phyloP scores from a whole-genome alignment of 2,888 invertebrate genomes.

The Noctua pronuba region DNA sequence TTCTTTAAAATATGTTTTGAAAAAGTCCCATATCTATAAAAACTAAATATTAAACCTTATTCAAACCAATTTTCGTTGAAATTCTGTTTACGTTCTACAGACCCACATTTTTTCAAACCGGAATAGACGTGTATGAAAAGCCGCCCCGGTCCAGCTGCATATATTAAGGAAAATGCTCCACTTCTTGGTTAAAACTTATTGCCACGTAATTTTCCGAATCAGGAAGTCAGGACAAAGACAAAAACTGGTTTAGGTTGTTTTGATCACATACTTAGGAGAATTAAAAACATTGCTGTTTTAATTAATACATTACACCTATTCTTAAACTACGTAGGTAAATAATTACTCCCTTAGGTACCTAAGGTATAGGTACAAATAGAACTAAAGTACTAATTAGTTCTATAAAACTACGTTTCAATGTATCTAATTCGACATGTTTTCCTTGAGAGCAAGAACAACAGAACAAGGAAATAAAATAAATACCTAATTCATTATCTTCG shows the following conservation, averaged over 20 bases:
- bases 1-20: too few species aligned
- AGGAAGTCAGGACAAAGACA: not conserved
- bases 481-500: not conserved
- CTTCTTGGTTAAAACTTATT: too few species aligned
- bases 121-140: too few species aligned
- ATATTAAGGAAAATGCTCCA: too few species aligned
- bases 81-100: too few species aligned
- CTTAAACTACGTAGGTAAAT: not conserved
- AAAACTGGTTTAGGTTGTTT: not conserved
- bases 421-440: slow-evolving; percentile 1
- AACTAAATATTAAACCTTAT: too few species aligned
- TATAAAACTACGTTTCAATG: slow-evolving; percentile 10
- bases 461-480: slow-evolving; percentile 3
- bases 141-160: too few species aligned
- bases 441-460: not conserved
- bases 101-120: too few species aligned
- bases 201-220: not conserved
- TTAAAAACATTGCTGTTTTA: not conserved
- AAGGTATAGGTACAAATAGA: not conserved
- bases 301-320: not conserved
- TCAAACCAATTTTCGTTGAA: too few species aligned
- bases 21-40: too few species aligned
- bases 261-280: not conserved
- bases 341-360: not conserved
- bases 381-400: not conserved